Evolutionary conservation across 2,797 vertebrate genomes (phyloP).

Genomic region (Danio kyathit): DNA sequence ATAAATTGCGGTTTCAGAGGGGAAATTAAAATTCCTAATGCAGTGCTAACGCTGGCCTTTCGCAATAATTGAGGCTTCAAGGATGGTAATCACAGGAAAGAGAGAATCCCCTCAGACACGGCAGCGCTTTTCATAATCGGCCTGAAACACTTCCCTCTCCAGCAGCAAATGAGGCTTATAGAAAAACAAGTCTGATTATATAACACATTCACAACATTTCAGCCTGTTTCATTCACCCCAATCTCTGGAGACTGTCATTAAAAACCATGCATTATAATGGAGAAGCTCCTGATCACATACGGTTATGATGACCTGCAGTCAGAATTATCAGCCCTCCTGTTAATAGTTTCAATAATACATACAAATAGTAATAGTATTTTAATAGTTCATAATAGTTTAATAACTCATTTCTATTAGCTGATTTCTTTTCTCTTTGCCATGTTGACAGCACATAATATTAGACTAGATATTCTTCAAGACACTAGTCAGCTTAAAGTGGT

Average conservation of each 20-base stretch:
- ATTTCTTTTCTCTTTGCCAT: too few species aligned
- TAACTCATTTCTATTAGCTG: too few species aligned
- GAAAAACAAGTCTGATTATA: slow-evolving; percentile 33
- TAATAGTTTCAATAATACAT: background rate
- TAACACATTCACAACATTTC: slow-evolving; percentile 20
- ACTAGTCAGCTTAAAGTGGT: too few species aligned
- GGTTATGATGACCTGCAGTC: too few species aligned
- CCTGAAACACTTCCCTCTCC: slow-evolving; percentile 48
- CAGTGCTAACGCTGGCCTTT: slow-evolving; percentile 71
- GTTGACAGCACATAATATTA: too few species aligned
- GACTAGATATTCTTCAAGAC: too few species aligned
- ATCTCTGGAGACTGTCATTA: background rate
- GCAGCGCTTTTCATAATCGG: slow-evolving; percentile 46
- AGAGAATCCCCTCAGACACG: slow-evolving; percentile 52
- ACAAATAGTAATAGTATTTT: too few species aligned
- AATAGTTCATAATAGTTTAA: too few species aligned
- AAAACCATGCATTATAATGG: background rate
- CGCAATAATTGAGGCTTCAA: slow-evolving; percentile 72
- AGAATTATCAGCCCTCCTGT: background rate
- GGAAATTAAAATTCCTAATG: slow-evolving; percentile 72
- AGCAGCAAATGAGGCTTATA: slow-evolving; percentile 34
- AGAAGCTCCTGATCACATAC: background rate
- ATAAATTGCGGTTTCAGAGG: slow-evolving; percentile 70
- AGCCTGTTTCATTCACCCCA: background rate
- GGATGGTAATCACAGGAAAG: slow-evolving; percentile 63